These are phyloP conservation scores for Gallinago stenura DNA, from an alignment of 2,797 vertebrate species.

Conservation along the genomic window DNA sequence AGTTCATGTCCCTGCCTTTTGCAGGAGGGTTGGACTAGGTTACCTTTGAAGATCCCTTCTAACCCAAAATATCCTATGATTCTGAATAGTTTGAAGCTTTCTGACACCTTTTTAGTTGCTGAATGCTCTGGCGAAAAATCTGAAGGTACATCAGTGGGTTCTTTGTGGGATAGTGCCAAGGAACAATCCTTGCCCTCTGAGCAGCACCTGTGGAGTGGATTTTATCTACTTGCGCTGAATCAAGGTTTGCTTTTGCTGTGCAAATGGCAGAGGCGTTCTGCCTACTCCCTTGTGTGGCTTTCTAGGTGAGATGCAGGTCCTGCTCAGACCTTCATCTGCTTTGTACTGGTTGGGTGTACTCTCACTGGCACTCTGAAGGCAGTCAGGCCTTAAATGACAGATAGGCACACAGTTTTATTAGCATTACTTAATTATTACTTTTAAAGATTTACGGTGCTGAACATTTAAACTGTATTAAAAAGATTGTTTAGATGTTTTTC, in stretches of 20 bases:
- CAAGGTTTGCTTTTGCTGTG: background rate
- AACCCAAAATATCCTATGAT: background rate
- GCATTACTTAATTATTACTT: background rate
- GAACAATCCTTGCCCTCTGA: background rate
- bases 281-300: background rate
- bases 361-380: background rate
- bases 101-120: background rate
- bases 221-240: background rate
- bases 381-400: background rate
- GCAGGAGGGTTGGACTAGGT: background rate
- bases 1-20: background rate
- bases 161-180: fast-evolving
- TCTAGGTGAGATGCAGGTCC: background rate
- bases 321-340: background rate
- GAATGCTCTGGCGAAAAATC: background rate
- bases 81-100: background rate
- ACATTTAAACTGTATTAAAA: too few relatives aligned
- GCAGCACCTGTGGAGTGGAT: background rate
- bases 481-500: too few relatives aligned
- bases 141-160: background rate
- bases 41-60: background rate
- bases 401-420: background rate
- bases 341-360: background rate
- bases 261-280: background rate
- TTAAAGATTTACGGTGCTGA: too few relatives aligned